Evolutionary conservation across 1,140 invertebrate genomes (phyloP).

Genomic region (Manduca sexta): DNA sequence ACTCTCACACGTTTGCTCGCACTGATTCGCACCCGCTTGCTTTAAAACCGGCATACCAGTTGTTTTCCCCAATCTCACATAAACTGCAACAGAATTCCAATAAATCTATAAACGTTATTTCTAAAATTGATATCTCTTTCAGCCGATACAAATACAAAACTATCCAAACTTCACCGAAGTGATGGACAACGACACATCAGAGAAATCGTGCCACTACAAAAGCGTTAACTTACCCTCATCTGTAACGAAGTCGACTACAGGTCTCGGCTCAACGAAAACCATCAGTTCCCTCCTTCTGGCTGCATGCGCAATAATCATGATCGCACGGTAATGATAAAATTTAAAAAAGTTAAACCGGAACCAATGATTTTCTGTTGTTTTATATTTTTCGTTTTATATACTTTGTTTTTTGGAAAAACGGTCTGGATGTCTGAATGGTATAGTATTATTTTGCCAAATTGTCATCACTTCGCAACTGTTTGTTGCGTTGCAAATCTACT

Average conservation of each 20-base stretch:
- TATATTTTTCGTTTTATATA: conserved; percentile 19
- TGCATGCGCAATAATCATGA: conserved; percentile 23
- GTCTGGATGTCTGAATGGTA: conserved; percentile 11
- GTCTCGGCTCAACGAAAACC: conserved; percentile 15
- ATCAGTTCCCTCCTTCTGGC: conserved; percentile 25
- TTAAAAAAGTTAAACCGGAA: conserved; percentile 17
- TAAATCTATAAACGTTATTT: no score
- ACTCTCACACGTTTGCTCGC: no score
- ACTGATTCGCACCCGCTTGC: no score
- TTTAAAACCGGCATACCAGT: no score
- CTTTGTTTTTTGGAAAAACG: conserved; percentile 13
- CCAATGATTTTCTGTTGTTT: conserved; percentile 41
- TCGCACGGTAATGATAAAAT: conserved; percentile 41
- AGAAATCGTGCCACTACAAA: conserved; percentile 64
- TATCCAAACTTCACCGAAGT: conserved; percentile 78
- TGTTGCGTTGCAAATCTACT: not conserved
- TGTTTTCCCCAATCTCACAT: no score
- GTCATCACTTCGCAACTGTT: conserved; percentile 18
- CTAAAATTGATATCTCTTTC: conserved; percentile 53
- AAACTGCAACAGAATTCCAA: no score
- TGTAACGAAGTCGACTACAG: conserved; percentile 32
- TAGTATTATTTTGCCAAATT: conserved; percentile 37
- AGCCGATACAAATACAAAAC: conserved; percentile 77
- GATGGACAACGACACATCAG: conserved; percentile 61
- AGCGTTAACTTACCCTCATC: conserved; percentile 45